phyloP scores from a whole-genome alignment of 2,888 invertebrate genomes.

The Dynastes hyllus region DNA sequence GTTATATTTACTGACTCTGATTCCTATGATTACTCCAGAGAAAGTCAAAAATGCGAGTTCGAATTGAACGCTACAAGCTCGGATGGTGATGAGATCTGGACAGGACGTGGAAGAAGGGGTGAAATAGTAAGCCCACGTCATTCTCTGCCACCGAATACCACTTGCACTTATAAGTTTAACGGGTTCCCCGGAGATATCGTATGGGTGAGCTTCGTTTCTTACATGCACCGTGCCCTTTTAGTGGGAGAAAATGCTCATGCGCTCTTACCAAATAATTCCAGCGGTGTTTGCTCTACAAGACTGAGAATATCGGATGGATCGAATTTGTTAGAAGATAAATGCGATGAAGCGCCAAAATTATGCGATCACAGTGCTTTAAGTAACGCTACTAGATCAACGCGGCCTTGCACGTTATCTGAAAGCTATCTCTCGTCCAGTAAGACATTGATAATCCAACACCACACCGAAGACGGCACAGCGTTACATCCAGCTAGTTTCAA shows the following conservation, averaged over 20 bases:
- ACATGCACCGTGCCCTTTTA: slow-evolving; percentile 84
- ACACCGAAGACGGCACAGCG: slow-evolving; percentile 83
- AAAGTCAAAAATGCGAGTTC: slow-evolving; percentile 78
- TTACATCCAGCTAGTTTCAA: slow-evolving; percentile 84
- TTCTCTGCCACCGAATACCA: slow-evolving; percentile 88
- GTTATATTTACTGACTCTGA: slow-evolving; percentile 92
- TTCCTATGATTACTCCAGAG: slow-evolving; percentile 86
- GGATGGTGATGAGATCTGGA: slow-evolving; percentile 75
- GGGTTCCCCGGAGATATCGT: slow-evolving; percentile 86
- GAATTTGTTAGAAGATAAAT: slow-evolving; percentile 80
- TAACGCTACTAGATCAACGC: slow-evolving; percentile 82
- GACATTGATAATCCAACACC: slow-evolving; percentile 73
- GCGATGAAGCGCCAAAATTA: slow-evolving; percentile 85
- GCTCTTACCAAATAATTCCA: slow-evolving; percentile 64
- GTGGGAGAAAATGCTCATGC: slow-evolving; percentile 71
- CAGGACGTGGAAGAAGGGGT: slow-evolving; percentile 80
- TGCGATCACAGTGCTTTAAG: slow-evolving; percentile 87
- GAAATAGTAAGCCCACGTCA: slow-evolving; percentile 86
- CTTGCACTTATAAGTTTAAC: slow-evolving; percentile 89
- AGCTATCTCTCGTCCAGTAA: slow-evolving; percentile 81
- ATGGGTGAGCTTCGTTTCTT: slow-evolving; percentile 92
- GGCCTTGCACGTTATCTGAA: slow-evolving; percentile 86
- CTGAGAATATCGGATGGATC: slow-evolving; percentile 85
- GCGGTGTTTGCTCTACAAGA: slow-evolving; percentile 78
- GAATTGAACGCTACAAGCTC: slow-evolving; percentile 84